Evolutionary conservation across 2,888 invertebrate species (phyloP), one percentile per base, ranked within the genome.

Genomic region (Lamellibrachia columna): DNA sequence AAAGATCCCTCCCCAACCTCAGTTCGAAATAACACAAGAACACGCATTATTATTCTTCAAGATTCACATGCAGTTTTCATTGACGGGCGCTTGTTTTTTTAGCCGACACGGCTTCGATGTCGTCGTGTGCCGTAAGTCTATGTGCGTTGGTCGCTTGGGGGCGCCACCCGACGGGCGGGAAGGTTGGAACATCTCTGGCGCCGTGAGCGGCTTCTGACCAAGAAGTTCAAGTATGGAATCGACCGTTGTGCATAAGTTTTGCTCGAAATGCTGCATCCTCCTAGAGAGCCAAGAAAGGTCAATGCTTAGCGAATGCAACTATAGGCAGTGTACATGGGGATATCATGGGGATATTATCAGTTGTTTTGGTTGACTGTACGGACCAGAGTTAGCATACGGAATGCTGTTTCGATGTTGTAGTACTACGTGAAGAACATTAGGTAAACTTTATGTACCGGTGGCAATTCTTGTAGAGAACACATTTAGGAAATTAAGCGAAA

Each of bases 201-300:
- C 92, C 11, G 94, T 93, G 91, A 92, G 93, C n/a, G 96, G 96
- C 93, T 95, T 95, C 90, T 96, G 95, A 55, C 96, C 96, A 7
- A 96, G 95, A 75, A 96, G 93, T 75, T 95, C 94, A 92, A 96
- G 93, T 91, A 96, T 96, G 92, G 95, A 95, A 94, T 96, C 96
- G 7, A 96, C 96, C 0, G 96, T 96, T 40, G 94, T 95, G 93
- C 95, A 96, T 52, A 96, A 94, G 22, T 96, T 95, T 92, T 94
- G 95, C 93, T 96, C 96, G 93, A 96, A 96, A 91, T 95, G 95
- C 92, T 95, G 95, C 96, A 96, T 96, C 90, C 96, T 95, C 91
- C 96, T 96, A 75, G 4, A 75, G 75, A 75, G 22, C 75, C 75
- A 22, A 75, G 15, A 15, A 55, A 55, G 55, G 55, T 55, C 3